Evolutionary conservation across 2,113 vertebrate species (phyloP).

Genomic region (Lepisosteus oculatus): DNA sequence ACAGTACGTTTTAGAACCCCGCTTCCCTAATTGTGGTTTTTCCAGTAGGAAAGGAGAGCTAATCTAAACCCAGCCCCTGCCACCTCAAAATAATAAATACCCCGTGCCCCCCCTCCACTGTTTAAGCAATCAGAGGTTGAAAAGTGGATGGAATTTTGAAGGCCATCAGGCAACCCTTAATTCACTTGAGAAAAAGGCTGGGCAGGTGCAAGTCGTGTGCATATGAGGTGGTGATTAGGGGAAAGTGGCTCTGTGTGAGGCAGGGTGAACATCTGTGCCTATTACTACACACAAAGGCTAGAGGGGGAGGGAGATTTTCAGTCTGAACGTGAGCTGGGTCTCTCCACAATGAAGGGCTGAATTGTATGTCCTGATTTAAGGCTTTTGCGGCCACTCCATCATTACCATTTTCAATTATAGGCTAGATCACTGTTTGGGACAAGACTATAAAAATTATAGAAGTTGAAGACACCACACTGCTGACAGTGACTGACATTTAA

Average conservation of each 20-base stretch:
- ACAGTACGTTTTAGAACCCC: no score
- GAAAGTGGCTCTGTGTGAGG: constrained; percentile 65
- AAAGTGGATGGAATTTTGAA: constrained; percentile 39
- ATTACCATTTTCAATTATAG: constrained; percentile 71
- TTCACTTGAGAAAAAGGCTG: constrained; percentile 38
- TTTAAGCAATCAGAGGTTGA: constrained; percentile 47
- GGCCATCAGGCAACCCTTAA: constrained; percentile 33
- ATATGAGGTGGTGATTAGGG: constrained; percentile 72
- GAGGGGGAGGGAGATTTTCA: constrained; percentile 27
- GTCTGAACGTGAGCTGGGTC: constrained; percentile 58
- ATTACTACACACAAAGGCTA: constrained; percentile 59
- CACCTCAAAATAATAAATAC: constrained; percentile 19
- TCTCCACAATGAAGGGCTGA: constrained; percentile 63
- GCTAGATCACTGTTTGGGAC: constrained; percentile 30
- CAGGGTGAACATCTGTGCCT: constrained; percentile 73
- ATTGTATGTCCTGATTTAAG: constrained; percentile 67
- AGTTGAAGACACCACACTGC: background rate
- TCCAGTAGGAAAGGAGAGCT: no score
- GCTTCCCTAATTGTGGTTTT: no score
- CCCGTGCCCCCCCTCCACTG: constrained; percentile 30
- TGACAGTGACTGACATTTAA: no score
- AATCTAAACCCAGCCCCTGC: constrained; percentile 3
- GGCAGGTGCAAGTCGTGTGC: constrained; percentile 66
- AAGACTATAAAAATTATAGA: background rate
- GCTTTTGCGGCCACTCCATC: constrained; percentile 56